Evolutionary conservation across 2,113 vertebrate species (phyloP).

Genomic region (Indri indri): DNA sequence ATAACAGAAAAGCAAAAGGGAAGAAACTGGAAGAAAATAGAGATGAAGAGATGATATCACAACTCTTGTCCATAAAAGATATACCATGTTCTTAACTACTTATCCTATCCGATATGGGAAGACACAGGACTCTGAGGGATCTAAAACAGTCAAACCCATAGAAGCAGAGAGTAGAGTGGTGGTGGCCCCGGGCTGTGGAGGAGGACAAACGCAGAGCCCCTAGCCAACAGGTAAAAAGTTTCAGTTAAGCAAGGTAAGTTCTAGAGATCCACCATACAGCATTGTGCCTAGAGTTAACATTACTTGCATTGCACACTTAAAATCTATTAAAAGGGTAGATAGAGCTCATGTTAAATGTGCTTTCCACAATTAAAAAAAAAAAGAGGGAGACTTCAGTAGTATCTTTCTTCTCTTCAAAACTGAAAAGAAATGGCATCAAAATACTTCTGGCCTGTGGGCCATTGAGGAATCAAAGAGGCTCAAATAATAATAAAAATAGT

Average conservation of each 20-base stretch:
- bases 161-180: background rate
- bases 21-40: background rate
- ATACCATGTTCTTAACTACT: background rate
- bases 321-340: background rate
- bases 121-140: background rate
- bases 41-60: background rate
- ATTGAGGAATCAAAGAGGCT: background rate
- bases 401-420: conserved; percentile 6
- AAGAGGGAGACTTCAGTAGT: background rate
- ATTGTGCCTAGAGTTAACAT: background rate
- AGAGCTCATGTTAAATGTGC: background rate
- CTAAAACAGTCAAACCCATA: background rate
- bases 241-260: background rate
- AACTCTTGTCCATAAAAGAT: background rate
- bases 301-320: background rate
- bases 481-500: background rate
- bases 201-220: too few relatives aligned
- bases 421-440: background rate
- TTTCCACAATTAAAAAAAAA: background rate
- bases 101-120: background rate
- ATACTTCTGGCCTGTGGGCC: background rate
- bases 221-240: background rate
- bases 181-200: too few relatives aligned
- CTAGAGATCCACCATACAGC: background rate
- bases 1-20: background rate